Evolutionary conservation across 2,797 vertebrate species (phyloP).

Genomic region (Carduelis carduelis): DNA sequence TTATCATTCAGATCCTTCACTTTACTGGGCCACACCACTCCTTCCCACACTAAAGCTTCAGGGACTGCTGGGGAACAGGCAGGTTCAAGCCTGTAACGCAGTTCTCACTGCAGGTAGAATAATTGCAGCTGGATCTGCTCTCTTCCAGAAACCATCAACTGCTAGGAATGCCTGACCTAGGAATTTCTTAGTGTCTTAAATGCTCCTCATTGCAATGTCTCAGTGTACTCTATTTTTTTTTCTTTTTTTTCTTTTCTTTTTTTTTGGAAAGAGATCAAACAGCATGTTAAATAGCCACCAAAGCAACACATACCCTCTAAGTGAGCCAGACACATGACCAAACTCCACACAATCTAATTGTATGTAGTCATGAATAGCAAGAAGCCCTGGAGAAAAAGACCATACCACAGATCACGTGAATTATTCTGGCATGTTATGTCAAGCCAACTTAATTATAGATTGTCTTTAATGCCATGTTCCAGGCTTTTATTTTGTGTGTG

Average conservation of each 20-base stretch:
- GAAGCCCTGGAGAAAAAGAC: background rate
- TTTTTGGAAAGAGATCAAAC: background rate
- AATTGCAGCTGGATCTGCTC: background rate
- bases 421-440: background rate
- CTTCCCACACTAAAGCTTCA: background rate
- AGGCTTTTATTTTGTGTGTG: background rate
- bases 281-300: background rate
- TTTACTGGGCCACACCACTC: background rate
- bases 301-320: background rate
- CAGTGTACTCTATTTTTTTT: background rate
- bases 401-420: rapidly evolving
- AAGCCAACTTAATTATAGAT: background rate
- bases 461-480: background rate
- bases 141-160: background rate
- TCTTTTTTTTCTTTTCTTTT: too few species aligned
- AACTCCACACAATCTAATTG: background rate
- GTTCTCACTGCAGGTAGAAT: background rate
- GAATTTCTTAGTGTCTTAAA: background rate
- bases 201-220: background rate
- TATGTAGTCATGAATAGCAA: background rate
- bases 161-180: background rate
- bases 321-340: background rate
- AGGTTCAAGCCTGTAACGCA: background rate
- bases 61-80: background rate
- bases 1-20: background rate